Evolutionary conservation across 2,113 vertebrate genomes (phyloP).

Genomic region (Mus spicilegus): DNA sequence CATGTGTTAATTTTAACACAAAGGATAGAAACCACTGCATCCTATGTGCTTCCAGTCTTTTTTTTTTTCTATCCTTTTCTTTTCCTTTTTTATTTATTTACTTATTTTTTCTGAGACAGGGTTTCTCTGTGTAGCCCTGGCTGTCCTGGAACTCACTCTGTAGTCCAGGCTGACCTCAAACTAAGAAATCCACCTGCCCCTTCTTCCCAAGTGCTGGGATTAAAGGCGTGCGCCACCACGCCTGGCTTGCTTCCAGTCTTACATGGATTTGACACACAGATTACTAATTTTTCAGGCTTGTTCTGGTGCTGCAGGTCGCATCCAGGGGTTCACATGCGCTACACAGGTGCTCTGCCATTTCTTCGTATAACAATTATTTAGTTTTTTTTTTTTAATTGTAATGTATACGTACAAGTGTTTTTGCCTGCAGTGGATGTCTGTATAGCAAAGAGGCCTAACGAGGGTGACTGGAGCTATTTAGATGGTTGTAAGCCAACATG

Average conservation of each 20-base stretch:
- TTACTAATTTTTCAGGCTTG: background rate
- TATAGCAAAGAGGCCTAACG: background rate
- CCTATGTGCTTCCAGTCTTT: background rate
- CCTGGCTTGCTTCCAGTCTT: background rate
- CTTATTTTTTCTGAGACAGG: too few relatives aligned
- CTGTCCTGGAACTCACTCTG: too few relatives aligned
- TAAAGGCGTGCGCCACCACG: too few relatives aligned
- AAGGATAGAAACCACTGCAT: background rate
- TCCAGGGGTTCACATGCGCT: background rate
- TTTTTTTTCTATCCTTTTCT: too few relatives aligned
- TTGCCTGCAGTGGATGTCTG: background rate
- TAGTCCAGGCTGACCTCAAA: too few relatives aligned
- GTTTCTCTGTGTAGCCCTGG: too few relatives aligned
- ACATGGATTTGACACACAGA: background rate
- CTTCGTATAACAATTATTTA: background rate
- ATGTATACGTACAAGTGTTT: background rate
- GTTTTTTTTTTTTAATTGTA: background rate
- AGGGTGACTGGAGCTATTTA: background rate
- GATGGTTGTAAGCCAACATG: background rate
- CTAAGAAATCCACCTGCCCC: too few relatives aligned
- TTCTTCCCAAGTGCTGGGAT: too few relatives aligned
- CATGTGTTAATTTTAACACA: background rate
- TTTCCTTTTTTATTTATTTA: too few relatives aligned
- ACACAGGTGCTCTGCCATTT: background rate
- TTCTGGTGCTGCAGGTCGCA: background rate